Evolutionary conservation across 2,888 invertebrate genomes (phyloP), one percentile per base, ranked within the genome.

Genomic region (Drosophila borborema): DNA sequence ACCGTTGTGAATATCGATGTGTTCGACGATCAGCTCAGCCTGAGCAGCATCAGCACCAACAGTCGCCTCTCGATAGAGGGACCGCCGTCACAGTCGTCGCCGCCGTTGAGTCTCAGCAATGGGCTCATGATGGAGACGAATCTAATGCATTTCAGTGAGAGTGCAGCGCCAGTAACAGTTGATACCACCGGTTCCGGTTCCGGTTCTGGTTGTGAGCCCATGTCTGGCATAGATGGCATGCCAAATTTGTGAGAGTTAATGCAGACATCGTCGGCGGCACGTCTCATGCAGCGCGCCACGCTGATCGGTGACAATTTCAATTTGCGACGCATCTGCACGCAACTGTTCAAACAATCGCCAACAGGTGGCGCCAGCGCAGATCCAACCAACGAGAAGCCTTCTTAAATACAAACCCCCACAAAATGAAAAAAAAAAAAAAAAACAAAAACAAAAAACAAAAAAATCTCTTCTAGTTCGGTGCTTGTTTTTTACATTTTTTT

Each of bases 41-140:
- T 97, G 41, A 97, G 97, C 92, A 97, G 97, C 92, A 96, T 97
- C 89, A 97, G 97, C 91, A 97, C 97, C 1, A 95, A 96, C 14
- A 97, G 97, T 86, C 95, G 97, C 62, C 96, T 96, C 16, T 97
- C 97, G 1, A 93, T 96, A 60, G 96, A 96, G 90, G 95, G 95
- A 9, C 95, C 96, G 54, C 89, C 92, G 51, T 91, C 92, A 65
- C 95, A 95, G 34, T 95, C 96, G 3, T 90, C 91, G 20, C 96
- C 97, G 34, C 96, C 96, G 4, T 95, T 96, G 34, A 96, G 96
- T 82, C 96, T 96, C 91, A 95, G 95, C 82, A 95, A 96, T 61
- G 86, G 80, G 0, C 53, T 86, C 3, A 78, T 90, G 64, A 77
- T 90, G 64, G 89, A 89, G 59, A 86, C 86, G 90, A 96, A 96